Base-by-base conservation (phyloP, 2,888 invertebrate genomes). In the Scaptomyza caliginosa region DNA sequence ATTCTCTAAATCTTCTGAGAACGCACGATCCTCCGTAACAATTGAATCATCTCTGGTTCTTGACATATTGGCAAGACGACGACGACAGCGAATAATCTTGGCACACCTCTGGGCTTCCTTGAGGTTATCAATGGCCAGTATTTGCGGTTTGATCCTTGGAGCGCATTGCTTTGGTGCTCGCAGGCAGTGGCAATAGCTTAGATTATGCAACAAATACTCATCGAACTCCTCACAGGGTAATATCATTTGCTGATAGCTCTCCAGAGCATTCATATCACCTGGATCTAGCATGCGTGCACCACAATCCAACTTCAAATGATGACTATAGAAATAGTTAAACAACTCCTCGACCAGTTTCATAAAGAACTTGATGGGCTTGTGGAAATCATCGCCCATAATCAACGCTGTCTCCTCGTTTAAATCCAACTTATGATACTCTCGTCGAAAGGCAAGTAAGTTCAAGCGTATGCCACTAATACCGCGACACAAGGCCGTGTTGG, bases 331-430 rank as follows among this genome's bases (percentile, higher is more conserved):
- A 45, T 78, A 90, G 21, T 80, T 78, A 23, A 90, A 90, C 8
- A 90, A 6, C 36, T 90, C 90, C 5, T 80, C 81, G 7, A 76
- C 60, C 40, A 89, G 48, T 1, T 83, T 76, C 0, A 87, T 74
- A 16, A 82, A 90, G 42, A 77, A 89, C 23, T 65, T 32, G 13
- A 89, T 70, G 1, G 89, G 89, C 54, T 89, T 90, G 52, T 90
- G 89, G 11, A 81, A 88, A 0, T 76, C 55, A 32, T 90, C 90
- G 17, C 89, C 89, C 13, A 54, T 0, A 3, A 88, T 62, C 7
- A 90, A 75, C 0, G 78, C 50, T 6, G 71, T 77, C 23, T 80
- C 46, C 0, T 49, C 54, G 0, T n/a, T 48, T 49, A 74, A 49
- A 19, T 89, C 64, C 64, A 89, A 11, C 2, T 74, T 59, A 0